Base-by-base conservation (phyloP, 2,888 invertebrate species). In the Drosophila kanekoi region DNA sequence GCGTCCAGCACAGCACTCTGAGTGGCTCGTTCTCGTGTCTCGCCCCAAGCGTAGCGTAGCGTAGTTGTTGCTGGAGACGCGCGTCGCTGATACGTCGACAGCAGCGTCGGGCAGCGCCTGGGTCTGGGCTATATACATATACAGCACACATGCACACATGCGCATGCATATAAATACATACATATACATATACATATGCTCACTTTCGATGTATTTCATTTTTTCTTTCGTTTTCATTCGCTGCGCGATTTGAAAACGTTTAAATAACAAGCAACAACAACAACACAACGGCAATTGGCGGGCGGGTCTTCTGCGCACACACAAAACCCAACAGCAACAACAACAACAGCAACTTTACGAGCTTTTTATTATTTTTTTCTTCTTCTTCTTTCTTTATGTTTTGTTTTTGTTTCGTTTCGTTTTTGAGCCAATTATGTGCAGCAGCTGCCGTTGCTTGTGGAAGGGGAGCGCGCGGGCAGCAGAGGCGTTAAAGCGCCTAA, bases 211-310 rank as follows among this genome's bases (percentile, higher is more conserved):
- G 85, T 86, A 82, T 86, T 77, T 87, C 83, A 86, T 86, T 86
- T 86, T 83, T 82, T 86, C 87, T 86, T 86, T 86, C 85, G 87
- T 87, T 86, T 86, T 86, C 87, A 86, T 86, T 86, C 85, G 85
- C 87, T 87, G 87, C 67, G 87, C 85, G 85, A 87, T 86, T 86
- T 76, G 79, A 87, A 86, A 86, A 85, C 87, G 82, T 86, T 86
- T 86, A 87, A 86, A 72, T 75, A 86, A 76, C 79, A 83, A 81
- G 69, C 73, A 77, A 48, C 80, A 77, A 62, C 64, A 75, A 63
- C 78, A 68, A 51, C 63, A 58, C 67, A 72, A 49, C 72, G 54
- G 37, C 41, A 41, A 67, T 69, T 71, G 78, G 81, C 85, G 85
- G 85, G 85, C 85, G 85, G 85, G 87, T 87, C 85, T 86, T 86